phyloP scores from a whole-genome alignment of 64 coral and sea anemone genomes.

The Stichodactyla mertensii region DNA sequence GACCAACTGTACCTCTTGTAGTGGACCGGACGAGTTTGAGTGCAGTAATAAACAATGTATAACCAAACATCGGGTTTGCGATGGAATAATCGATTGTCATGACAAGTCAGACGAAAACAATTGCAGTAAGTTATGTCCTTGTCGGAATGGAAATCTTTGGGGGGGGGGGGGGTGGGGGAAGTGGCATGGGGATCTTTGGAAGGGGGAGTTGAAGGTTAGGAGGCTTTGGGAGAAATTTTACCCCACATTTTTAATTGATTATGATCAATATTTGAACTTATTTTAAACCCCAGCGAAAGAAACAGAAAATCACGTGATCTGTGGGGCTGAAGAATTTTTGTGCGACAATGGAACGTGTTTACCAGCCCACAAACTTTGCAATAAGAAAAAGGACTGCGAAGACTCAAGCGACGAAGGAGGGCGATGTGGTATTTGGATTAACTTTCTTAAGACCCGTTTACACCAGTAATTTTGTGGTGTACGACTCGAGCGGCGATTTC shows the following conservation, averaged over 20 bases:
- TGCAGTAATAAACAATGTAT: slow-evolving; percentile 27
- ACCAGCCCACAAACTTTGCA: neutral
- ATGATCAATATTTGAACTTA: too few species aligned
- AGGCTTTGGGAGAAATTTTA: too few species aligned
- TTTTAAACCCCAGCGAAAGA: neutral
- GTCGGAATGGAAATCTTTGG: too few species aligned
- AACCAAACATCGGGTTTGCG: slow-evolving; percentile 17
- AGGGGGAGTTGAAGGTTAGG: too few species aligned
- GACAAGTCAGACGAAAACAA: slow-evolving; percentile 30
- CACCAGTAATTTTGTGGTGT: too few species aligned
- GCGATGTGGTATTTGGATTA: slow-evolving; percentile 27
- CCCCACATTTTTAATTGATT: too few species aligned
- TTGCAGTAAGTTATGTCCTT: slow-evolving; percentile 36
- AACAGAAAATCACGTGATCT: slow-evolving; percentile 15
- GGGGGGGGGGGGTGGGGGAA: too few species aligned
- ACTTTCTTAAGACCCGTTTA: neutral
- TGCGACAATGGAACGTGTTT: slow-evolving; percentile 33
- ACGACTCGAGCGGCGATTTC: too few species aligned
- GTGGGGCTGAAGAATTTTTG: neutral
- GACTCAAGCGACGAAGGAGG: slow-evolving; percentile 43
- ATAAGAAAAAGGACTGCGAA: slow-evolving; percentile 19
- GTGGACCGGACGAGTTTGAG: slow-evolving; percentile 7
- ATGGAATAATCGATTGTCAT: slow-evolving; percentile 33
- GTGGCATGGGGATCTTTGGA: too few species aligned
- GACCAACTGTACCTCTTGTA: slow-evolving; percentile 33